Evolutionary conservation across 2,888 invertebrate genomes (phyloP), one percentile per base, ranked within the genome.

Genomic region (Pseudococcus viburni): DNA sequence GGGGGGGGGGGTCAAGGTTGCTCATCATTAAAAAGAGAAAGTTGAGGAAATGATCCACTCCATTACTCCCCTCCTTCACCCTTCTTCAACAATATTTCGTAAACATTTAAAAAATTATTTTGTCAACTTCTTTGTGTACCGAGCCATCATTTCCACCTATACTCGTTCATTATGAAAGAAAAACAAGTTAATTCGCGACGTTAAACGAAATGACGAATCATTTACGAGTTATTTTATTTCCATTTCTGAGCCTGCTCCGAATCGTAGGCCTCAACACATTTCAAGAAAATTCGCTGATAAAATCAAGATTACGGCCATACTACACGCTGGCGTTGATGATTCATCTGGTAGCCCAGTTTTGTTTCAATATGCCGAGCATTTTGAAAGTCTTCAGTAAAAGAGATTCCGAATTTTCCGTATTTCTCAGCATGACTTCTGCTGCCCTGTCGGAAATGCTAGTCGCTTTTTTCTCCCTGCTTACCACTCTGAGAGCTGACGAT

Each of bases 401-500:
- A 64, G 64, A 55, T 26, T 26, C 59, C 8, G 85, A 26, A 51
- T 55, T 59, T 12, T 39, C 55, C n/a, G 22, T 33, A 6, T 26
- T 64, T 11, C 22, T 85, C 39, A 19, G n/a, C 55, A n/a, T 64
- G 17, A 1, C 17, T 1, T 42, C 64, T 15, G 48, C 42, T 39
- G 19, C 6, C 9, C 33, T 55, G 7, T 5, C 42, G 11, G 85
- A 85, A 85, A 42, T 64, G 19, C 26, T 64, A 19, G 64, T 55
- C 0, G 85, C 85, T 8, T 85, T 85, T 64, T 64, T 85, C 33
- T 85, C 85, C n/a, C 17, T 85, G 17, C 39, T 85, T 1, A n/a
- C 19, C 9, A 59, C 59, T 11, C 26, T 39, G 12, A n/a, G 39
- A 19, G 12, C 7, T 6, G 64, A 6, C 85, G 64, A 85, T 6